phyloP scores from a whole-genome alignment of 2,113 vertebrate species.

The Melanerpes aurifrons region DNA sequence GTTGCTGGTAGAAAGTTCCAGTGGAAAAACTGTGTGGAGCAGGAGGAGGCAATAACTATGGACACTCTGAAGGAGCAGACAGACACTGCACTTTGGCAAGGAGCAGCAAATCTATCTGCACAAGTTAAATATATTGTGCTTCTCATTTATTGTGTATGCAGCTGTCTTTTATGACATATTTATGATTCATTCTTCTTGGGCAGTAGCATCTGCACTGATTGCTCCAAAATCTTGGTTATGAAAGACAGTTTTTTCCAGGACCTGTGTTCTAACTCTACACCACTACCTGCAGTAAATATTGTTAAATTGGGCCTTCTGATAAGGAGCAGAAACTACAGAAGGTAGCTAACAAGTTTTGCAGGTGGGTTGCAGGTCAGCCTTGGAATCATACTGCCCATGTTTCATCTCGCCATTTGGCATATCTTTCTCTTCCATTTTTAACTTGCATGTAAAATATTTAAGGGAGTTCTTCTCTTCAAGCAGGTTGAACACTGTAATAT shows the following conservation, averaged over 20 bases:
- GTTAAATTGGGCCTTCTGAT: neutral
- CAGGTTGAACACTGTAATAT: slow-evolving; percentile 35
- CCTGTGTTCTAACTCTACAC: neutral
- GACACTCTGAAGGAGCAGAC: neutral
- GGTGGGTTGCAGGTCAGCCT: neutral
- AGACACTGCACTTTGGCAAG: neutral
- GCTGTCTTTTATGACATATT: neutral
- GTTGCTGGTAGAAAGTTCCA: neutral
- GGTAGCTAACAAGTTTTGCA: neutral
- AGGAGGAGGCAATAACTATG: neutral
- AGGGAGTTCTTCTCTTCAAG: slow-evolving; percentile 22
- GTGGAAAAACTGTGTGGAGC: neutral
- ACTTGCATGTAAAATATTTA: slow-evolving; percentile 45
- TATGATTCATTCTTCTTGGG: neutral
- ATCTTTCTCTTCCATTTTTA: neutral
- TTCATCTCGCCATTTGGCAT: neutral
- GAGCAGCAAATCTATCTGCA: neutral
- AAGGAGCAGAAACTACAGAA: neutral
- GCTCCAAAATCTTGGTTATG: neutral
- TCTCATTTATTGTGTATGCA: neutral
- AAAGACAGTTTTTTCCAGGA: neutral
- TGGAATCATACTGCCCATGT: neutral
- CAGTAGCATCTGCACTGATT: neutral
- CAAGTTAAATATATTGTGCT: neutral
- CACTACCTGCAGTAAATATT: neutral